Conservation (phyloP, 2,888 invertebrate species). For the Ectemnius lituratus region DNA sequence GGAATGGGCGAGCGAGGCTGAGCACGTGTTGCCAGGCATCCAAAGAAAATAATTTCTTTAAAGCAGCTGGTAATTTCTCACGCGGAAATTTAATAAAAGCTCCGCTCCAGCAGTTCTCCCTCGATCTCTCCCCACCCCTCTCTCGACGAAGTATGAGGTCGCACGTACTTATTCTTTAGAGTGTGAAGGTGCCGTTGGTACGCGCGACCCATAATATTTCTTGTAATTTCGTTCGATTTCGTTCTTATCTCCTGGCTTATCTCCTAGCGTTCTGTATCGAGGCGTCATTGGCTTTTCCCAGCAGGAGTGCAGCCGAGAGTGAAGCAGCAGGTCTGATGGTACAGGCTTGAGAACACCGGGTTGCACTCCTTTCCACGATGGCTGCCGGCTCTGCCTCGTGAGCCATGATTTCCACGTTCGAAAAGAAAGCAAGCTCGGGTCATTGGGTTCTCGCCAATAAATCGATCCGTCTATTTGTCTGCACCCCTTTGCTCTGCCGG, state of each 20-base stretch:
- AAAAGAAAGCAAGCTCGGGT: conserved; percentile 26
- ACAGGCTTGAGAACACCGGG: conserved; percentile 20
- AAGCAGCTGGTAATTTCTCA: conserved; percentile 21
- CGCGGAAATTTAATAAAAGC: conserved; percentile 42
- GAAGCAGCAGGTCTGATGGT: no score
- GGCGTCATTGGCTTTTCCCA: conserved; percentile 7
- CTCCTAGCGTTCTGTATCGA: neutral
- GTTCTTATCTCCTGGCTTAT: conserved; percentile 1
- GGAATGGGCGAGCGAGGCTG: neutral
- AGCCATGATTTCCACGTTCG: conserved; percentile 17
- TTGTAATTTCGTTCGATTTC: conserved; percentile 10
- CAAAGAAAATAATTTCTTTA: conserved; percentile 29
- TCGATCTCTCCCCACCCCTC: neutral
- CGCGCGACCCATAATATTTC: neutral
- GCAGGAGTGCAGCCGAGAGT: no score
- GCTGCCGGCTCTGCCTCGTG: conserved; percentile 5
- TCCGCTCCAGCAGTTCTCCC: conserved; percentile 19
- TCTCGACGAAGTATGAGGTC: neutral
- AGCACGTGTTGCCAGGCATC: neutral
- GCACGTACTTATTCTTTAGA: neutral
- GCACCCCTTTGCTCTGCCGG: conserved; percentile 17
- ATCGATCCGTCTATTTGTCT: conserved; percentile 46
- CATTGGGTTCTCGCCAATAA: conserved; percentile 36
- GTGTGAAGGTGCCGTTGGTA: no score
- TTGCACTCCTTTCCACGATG: conserved; percentile 32